phyloP scores from a whole-genome alignment of 1,140 invertebrate genomes.

The Drosophila jambulina region DNA sequence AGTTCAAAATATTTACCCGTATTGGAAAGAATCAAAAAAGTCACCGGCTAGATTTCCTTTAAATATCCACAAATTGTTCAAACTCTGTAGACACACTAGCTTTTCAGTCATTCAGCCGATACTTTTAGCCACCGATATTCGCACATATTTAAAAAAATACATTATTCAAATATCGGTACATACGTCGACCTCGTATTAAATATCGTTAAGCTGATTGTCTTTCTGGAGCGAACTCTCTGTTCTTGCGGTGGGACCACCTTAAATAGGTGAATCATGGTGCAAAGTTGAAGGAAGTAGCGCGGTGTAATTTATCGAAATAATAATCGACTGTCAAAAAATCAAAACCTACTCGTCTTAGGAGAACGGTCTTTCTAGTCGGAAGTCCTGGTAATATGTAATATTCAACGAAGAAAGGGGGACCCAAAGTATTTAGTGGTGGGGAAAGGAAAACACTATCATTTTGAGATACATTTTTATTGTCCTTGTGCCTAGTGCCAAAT shows the following conservation, averaged over 20 bases:
- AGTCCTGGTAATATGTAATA: not conserved
- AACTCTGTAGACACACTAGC: not conserved
- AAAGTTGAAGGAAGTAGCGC: not conserved
- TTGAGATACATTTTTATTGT: not conserved
- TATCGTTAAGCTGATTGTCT: not conserved
- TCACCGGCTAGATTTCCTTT: too few species aligned
- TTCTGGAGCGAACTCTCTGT: not conserved
- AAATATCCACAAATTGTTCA: not conserved
- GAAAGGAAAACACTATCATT: not conserved
- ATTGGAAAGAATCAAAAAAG: too few species aligned
- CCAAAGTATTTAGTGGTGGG: too few species aligned
- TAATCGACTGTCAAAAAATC: not conserved
- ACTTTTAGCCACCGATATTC: not conserved
- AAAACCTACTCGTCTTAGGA: not conserved
- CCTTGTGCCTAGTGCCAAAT: not conserved
- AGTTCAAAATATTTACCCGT: too few species aligned
- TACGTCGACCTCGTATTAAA: not conserved
- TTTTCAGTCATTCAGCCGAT: not conserved
- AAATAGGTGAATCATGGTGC: not conserved
- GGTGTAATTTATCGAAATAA: not conserved
- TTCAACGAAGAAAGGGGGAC: not conserved
- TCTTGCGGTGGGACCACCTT: not conserved
- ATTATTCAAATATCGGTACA: not conserved
- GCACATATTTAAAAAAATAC: too few species aligned
- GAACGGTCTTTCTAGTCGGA: not conserved